phyloP scores from a whole-genome alignment of 2,113 vertebrate species.

The Cryptotis parvus region DNA sequence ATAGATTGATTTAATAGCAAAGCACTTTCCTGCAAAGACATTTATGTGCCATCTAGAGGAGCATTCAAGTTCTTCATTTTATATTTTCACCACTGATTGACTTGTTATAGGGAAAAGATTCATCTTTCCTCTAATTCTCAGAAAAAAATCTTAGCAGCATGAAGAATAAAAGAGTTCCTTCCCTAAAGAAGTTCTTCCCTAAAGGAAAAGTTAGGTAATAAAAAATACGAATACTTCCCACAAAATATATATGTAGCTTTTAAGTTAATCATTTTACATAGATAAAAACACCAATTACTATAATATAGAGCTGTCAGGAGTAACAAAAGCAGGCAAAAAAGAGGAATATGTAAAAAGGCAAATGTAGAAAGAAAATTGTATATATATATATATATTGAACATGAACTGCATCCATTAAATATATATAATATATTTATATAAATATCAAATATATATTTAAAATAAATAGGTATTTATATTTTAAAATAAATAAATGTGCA shows the following conservation, averaged over 20 bases:
- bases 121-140: slow-evolving; percentile 20
- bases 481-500: no score
- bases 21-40: slow-evolving; percentile 50
- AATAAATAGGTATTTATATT: no score
- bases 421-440: no score
- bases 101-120: slow-evolving; percentile 53
- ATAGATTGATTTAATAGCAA: slow-evolving; percentile 59
- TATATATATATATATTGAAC: no score
- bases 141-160: slow-evolving; percentile 23
- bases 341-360: background rate
- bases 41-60: slow-evolving; percentile 42
- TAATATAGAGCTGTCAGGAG: background rate
- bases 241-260: background rate
- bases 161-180: background rate
- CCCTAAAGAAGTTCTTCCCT: background rate
- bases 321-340: background rate
- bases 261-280: background rate
- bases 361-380: background rate
- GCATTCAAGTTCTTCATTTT: slow-evolving; percentile 50
- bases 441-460: no score
- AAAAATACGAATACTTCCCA: background rate
- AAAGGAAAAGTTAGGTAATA: background rate
- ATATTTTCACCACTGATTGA: slow-evolving; percentile 23
- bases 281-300: background rate
- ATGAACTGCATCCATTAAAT: no score